These are phyloP conservation scores for Nemotelus nigrinus DNA, from an alignment of 2,888 invertebrate species.

Conservation along the genomic window DNA sequence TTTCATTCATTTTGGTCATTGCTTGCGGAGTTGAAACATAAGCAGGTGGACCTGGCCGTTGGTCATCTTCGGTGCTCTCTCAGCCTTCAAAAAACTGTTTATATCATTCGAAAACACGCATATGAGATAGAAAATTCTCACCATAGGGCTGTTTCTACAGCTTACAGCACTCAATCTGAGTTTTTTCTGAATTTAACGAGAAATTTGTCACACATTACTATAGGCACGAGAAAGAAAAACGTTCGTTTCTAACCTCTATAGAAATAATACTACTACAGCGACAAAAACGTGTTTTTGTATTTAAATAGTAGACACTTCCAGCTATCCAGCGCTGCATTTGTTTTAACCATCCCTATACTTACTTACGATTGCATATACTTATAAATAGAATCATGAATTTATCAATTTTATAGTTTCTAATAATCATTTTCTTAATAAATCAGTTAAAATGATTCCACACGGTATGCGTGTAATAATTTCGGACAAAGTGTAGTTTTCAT, in stretches of 20 bases:
- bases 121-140: no score
- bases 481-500: no score
- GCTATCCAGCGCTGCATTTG: background rate
- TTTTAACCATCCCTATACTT: no score
- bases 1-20: background rate
- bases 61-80: background rate
- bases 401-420: background rate
- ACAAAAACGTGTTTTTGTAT: background rate
- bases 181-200: no score
- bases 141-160: no score
- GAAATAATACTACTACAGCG: background rate
- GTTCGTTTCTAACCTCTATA: background rate
- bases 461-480: no score
- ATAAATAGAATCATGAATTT: no score
- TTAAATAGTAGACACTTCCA: background rate
- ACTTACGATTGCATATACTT: no score
- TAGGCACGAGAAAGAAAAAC: background rate
- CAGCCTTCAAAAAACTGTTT: background rate
- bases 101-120: background rate
- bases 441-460: no score
- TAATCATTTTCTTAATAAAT: no score
- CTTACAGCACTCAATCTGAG: no score
- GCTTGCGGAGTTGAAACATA: background rate
- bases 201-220: no score
- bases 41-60: background rate